Percentiles rank a stretch among this genome's conserved stretches.
Evolutionary conservation across 2,888 invertebrate species (phyloP).

Genomic region (Agonopterix alstromeriana): DNA sequence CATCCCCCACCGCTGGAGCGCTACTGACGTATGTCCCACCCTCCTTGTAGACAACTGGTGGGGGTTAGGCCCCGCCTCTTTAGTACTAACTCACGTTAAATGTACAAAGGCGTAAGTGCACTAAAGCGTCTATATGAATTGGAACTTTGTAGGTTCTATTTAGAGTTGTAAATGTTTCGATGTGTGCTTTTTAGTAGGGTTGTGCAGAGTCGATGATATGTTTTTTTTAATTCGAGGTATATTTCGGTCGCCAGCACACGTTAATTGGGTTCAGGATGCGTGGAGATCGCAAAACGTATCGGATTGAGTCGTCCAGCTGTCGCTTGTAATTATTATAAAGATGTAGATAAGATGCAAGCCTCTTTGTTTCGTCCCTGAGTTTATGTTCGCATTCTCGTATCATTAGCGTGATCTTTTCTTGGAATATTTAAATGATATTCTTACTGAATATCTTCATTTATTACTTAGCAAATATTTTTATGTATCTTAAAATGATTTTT

Average conservation of each 20-base stretch:
- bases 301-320: slow-evolving; percentile 64
- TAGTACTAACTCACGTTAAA: neutral
- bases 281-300: slow-evolving; percentile 12
- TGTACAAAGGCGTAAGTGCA: neutral
- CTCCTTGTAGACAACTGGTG: slow-evolving; percentile 26
- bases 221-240: slow-evolving; percentile 47
- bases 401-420: slow-evolving; percentile 1
- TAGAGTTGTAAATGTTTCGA: neutral
- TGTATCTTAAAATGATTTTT: no score
- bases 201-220: slow-evolving; percentile 39
- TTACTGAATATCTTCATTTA: no score
- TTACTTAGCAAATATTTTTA: no score
- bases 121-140: neutral
- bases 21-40: slow-evolving; percentile 56
- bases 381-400: slow-evolving; percentile 1
- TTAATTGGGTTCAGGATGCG: slow-evolving; percentile 61
- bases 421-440: neutral
- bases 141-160: neutral
- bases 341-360: slow-evolving; percentile 53
- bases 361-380: slow-evolving; percentile 40
- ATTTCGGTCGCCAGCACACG: slow-evolving; percentile 38
- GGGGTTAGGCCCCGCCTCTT: slow-evolving; percentile 34
- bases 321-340: slow-evolving; percentile 71
- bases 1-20: slow-evolving; percentile 57
- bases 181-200: slow-evolving; percentile 30